These are phyloP conservation scores for Colius striatus DNA, from an alignment of 2,113 vertebrate species.

Conservation along the genomic window DNA sequence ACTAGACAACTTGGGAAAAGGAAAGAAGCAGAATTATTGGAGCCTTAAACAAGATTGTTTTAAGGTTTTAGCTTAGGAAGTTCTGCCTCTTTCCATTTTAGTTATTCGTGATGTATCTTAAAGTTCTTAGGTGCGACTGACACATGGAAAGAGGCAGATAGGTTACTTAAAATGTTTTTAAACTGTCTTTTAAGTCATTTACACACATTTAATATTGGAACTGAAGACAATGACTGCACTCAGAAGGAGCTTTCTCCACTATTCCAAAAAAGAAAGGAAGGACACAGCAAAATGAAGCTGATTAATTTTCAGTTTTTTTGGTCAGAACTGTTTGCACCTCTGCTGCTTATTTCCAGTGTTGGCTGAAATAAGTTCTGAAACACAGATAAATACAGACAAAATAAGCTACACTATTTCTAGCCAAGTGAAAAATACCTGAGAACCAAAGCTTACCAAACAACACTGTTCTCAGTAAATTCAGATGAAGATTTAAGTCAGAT, in stretches of 20 bases:
- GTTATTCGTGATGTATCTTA: not conserved
- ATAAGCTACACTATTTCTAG: slow-evolving; percentile 4
- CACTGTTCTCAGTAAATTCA: not conserved
- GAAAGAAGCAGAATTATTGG: not conserved
- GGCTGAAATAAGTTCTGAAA: not conserved
- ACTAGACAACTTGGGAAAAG: not conserved
- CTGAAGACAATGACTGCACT: not conserved
- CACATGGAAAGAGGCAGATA: not conserved
- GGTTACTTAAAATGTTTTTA: not conserved
- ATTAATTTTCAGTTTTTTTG: not conserved
- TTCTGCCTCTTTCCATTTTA: not conserved
- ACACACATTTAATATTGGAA: not conserved
- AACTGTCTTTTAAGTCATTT: not conserved
- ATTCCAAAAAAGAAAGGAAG: not conserved
- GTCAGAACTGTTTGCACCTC: not conserved
- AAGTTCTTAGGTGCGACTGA: not conserved
- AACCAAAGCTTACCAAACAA: not conserved
- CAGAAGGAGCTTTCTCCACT: not conserved
- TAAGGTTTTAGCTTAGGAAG: not conserved
- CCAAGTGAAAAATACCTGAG: not conserved
- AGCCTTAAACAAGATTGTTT: not conserved
- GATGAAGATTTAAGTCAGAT: not conserved
- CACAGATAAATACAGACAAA: not conserved
- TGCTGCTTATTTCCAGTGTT: not conserved
- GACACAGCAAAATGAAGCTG: not conserved